phyloP scores from a whole-genome alignment of 2,113 vertebrate species.

The Catagonus wagneri region DNA sequence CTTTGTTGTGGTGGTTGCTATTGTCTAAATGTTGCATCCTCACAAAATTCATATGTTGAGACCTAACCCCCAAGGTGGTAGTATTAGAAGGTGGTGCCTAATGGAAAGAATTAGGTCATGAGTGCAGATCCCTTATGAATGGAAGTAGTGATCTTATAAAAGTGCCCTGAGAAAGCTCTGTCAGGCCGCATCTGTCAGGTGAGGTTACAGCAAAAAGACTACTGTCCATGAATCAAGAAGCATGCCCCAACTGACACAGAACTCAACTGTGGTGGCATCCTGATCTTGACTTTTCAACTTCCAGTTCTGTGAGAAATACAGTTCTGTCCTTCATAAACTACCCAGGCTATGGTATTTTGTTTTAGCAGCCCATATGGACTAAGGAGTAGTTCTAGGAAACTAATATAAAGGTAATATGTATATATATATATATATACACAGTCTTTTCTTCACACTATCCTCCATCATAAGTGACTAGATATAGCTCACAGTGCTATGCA shows the following conservation, averaged over 20 bases:
- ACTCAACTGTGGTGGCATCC: background rate
- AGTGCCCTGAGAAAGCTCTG: background rate
- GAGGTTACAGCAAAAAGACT: background rate
- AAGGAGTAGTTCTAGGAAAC: background rate
- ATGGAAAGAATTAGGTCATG: background rate
- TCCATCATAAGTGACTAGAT: no score
- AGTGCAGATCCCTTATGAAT: background rate
- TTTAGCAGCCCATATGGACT: background rate
- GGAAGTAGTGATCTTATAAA: no score
- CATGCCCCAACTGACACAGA: background rate
- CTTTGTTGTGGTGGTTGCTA: background rate
- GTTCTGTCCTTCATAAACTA: background rate
- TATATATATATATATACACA: no score
- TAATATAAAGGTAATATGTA: background rate
- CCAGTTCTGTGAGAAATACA: background rate
- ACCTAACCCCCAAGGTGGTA: background rate
- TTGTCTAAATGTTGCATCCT: background rate
- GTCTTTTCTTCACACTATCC: no score
- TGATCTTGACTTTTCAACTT: background rate
- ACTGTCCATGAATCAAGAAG: background rate
- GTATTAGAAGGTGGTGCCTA: background rate
- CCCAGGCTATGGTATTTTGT: background rate
- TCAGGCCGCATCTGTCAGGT: background rate
- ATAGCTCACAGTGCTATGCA: no score
- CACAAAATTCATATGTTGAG: background rate